A percentile compares a stretch with the other conserved stretches of the same genome.
These are phyloP conservation scores for Scaptodrosophila latifasciaeformis DNA, from an alignment of 2,888 invertebrate species.

Conservation along the genomic window DNA sequence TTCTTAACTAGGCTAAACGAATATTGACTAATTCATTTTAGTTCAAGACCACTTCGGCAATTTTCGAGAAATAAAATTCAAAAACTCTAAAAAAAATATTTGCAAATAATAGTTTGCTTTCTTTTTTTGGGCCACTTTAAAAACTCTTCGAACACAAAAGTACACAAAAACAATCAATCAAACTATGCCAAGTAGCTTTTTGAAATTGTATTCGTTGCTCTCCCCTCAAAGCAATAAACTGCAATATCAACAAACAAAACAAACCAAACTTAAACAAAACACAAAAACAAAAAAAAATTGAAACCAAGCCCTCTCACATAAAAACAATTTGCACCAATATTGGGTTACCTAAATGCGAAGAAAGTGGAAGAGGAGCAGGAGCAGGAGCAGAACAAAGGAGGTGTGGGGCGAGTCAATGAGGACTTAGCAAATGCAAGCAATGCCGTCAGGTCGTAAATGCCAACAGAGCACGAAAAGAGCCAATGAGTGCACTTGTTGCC, in stretches of 20 bases:
- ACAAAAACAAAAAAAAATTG: no score
- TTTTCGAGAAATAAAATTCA: no score
- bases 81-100: no score
- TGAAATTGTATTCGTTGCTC: constrained; percentile 29
- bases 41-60: no score
- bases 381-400: no score
- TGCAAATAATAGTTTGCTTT: no score
- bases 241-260: no score
- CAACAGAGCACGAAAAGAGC: constrained; percentile 15
- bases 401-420: no score
- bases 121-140: no score
- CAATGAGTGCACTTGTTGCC: constrained; percentile 57
- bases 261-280: no score
- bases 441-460: constrained; percentile 12
- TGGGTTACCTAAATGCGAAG: not conserved
- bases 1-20: no score
- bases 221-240: constrained; percentile 19
- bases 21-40: no score
- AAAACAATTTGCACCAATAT: not conserved
- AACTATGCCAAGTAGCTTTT: constrained; percentile 37
- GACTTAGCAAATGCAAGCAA: not conserved
- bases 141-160: not conserved
- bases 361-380: not conserved
- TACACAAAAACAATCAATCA: not conserved
- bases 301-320: not conserved